Percentiles rank a stretch among this genome's conserved stretches.
Evolutionary conservation across 2,888 invertebrate species (phyloP).

Genomic region (Phortica okadai): DNA sequence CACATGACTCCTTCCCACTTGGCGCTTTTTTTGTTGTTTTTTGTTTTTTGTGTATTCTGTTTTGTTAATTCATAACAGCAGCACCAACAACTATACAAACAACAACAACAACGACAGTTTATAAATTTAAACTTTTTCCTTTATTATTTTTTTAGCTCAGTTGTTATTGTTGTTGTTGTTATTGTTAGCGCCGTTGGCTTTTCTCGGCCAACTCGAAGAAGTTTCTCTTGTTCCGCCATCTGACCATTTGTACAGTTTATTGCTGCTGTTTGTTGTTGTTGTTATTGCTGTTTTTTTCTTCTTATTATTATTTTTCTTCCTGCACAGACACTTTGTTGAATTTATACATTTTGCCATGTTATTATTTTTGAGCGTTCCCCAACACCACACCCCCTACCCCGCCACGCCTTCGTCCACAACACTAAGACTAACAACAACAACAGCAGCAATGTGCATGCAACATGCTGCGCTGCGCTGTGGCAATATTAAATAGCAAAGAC

Average conservation of each 20-base stretch:
- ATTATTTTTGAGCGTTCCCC: not conserved
- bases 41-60: not conserved
- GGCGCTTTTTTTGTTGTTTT: not conserved
- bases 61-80: slow-evolving; percentile 23
- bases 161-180: slow-evolving; percentile 23
- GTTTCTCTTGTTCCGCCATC: slow-evolving; percentile 36
- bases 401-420: too few species aligned
- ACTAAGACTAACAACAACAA: too few species aligned
- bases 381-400: slow-evolving; percentile 8
- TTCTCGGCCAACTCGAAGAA: slow-evolving; percentile 52
- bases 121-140: slow-evolving; percentile 14
- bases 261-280: slow-evolving; percentile 10
- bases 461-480: not conserved
- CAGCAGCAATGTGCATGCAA: not conserved
- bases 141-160: slow-evolving; percentile 5
- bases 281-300: slow-evolving; percentile 21
- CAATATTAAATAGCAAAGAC: not conserved
- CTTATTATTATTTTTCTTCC: slow-evolving; percentile 17
- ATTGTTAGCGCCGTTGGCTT: slow-evolving; percentile 34
- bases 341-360: slow-evolving; percentile 28
- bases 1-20: not conserved
- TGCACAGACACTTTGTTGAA: slow-evolving; percentile 15
- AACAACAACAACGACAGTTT: slow-evolving; percentile 22
- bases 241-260: slow-evolving; percentile 29
- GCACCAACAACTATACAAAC: slow-evolving; percentile 8